Evolutionary conservation across 1,140 invertebrate species (phyloP), one percentile per base, ranked within the genome.

Genomic region (Metopolophium dirhodum): DNA sequence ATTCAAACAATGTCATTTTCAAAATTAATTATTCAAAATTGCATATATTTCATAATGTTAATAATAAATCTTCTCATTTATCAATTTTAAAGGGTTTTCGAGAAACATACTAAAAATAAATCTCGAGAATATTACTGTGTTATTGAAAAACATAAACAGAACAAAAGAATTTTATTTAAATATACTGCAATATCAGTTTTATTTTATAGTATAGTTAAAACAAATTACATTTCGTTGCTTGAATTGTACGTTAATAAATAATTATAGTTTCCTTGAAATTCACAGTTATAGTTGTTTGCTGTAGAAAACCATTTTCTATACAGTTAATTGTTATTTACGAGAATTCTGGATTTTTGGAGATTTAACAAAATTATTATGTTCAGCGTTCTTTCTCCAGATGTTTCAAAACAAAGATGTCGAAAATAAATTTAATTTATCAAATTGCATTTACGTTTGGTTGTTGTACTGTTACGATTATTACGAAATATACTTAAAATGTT

Each of bases 361-460:
- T 51, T 41, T n/a, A 49, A 51, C 18, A 51, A 89, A 9, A 89
- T 77, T 77, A 54, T 89, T 57, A 26, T 57, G 37, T 41, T 54
- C 35, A 51, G 23, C 35, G 47, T 88, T 37, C 22, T 85, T 57
- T 37, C 11, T 26, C 35, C 9, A 35, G 23, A 57, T 37, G 9
- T 37, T 89, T 54, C 22, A 57, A 89, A 89, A 89, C 6, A 23
- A 89, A 54, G 35, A 89, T 54, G 6, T 20, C 47, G n/a, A 87
- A 87, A 89, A 57, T 89, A 89, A 89, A 37, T 54, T 54, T 89
- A 54, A 89, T 57, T 89, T 57, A 89, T 35, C 22, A 41, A 57
- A 57, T 57, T 37, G 23, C n/a, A 54, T 89, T 89, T 41, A 37
- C 23, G 51, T 57, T 57, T 41, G n/a, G 7, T 6, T n/a, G 18